phyloP scores from a whole-genome alignment of 2,888 invertebrate species.

The Tetragnatha montana region DNA sequence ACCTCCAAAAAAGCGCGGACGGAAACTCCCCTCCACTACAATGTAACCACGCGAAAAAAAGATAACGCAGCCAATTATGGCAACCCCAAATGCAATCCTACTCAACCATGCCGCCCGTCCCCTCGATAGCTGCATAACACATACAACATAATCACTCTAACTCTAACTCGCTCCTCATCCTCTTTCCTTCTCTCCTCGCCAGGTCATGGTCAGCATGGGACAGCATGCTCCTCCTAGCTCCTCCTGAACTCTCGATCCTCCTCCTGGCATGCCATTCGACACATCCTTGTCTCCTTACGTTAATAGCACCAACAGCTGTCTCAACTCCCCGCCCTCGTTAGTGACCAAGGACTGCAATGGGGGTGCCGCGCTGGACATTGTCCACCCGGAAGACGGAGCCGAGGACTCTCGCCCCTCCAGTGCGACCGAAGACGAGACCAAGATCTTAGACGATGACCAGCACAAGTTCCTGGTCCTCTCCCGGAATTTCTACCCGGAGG shows the following conservation, averaged over 20 bases:
- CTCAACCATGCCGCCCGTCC: constrained; percentile 64
- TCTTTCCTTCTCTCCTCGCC: constrained; percentile 62
- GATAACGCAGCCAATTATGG: constrained; percentile 68
- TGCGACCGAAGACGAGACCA: not conserved
- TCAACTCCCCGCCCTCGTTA: constrained; percentile 20
- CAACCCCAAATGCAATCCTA: constrained; percentile 64
- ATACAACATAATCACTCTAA: constrained; percentile 65
- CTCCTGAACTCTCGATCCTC: not conserved
- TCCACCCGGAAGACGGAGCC: constrained; percentile 14
- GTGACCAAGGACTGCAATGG: constrained; percentile 43
- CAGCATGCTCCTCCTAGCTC: constrained; percentile 50
- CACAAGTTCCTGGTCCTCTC: constrained; percentile 37
- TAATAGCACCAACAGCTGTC: constrained; percentile 50
- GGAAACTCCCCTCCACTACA: too few species aligned
- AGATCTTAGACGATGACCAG: constrained; percentile 16
- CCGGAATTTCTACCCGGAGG: constrained; percentile 49
- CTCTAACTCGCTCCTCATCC: constrained; percentile 68
- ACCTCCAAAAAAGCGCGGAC: too few species aligned
- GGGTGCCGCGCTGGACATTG: constrained; percentile 34
- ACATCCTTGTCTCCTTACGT: constrained; percentile 52
- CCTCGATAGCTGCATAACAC: constrained; percentile 60
- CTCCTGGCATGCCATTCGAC: constrained; percentile 59
- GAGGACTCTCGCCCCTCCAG: constrained; percentile 41
- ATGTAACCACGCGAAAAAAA: constrained; percentile 8
- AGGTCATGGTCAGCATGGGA: constrained; percentile 57